Conservation (phyloP, 2,888 invertebrate genomes). For the Dolichomitus sp. region DNA sequence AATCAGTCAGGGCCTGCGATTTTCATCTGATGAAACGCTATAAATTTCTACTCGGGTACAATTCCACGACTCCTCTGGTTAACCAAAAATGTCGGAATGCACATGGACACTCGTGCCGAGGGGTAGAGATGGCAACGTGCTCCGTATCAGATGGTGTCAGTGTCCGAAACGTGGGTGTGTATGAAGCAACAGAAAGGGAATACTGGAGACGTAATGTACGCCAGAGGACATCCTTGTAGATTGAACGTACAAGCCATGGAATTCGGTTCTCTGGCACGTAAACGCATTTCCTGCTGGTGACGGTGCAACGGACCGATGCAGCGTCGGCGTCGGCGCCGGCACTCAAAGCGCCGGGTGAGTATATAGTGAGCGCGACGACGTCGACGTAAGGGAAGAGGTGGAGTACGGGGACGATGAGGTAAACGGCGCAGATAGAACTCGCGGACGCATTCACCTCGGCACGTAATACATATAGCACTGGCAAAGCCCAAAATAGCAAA, state of each 20-base stretch:
- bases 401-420: slow-evolving; percentile 35
- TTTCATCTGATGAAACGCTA: not conserved
- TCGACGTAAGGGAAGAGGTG: slow-evolving; percentile 18
- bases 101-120: not conserved
- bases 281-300: slow-evolving; percentile 42
- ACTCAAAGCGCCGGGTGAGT: not conserved
- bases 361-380: slow-evolving; percentile 13
- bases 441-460: slow-evolving; percentile 48
- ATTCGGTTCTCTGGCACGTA: slow-evolving; percentile 49
- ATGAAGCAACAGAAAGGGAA: slow-evolving; percentile 8
- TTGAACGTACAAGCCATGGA: slow-evolving; percentile 20
- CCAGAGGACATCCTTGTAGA: slow-evolving; percentile 22
- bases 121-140: not conserved
- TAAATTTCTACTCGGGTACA: not conserved
- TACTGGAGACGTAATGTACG: slow-evolving; percentile 4
- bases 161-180: not conserved
- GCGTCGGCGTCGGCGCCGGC: slow-evolving; percentile 14
- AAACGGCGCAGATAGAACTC: slow-evolving; percentile 48
- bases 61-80: not conserved
- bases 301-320: slow-evolving; percentile 13
- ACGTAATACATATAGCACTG: slow-evolving; percentile 16
- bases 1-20: no score
- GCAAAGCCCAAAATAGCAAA: slow-evolving; percentile 44
- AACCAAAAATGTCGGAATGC: slow-evolving; percentile 6
- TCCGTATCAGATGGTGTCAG: not conserved